Percentiles rank a stretch among this genome's conserved stretches.
Conservation (phyloP, 92 coral and sea anemone genomes). For the Zoanthus solanderi region DNA sequence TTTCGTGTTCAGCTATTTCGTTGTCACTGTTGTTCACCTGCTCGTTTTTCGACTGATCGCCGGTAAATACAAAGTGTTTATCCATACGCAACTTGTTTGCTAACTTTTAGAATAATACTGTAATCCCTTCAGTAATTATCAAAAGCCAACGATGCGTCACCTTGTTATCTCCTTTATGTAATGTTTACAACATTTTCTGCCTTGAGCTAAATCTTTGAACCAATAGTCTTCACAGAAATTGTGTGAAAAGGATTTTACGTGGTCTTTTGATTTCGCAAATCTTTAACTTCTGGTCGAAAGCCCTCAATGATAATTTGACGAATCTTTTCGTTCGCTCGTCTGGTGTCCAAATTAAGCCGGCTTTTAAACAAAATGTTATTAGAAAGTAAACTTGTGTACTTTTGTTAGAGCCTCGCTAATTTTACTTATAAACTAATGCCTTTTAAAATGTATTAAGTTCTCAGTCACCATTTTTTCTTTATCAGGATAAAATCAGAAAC, state of each 20-base stretch:
- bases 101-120: not conserved
- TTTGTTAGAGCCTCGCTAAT: too few species aligned
- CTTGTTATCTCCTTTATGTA: not conserved
- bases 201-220: not conserved
- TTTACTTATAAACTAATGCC: too few species aligned
- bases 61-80: not conserved
- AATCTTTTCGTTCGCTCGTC: too few species aligned
- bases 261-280: not conserved
- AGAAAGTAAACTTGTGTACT: too few species aligned
- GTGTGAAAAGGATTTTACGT: not conserved
- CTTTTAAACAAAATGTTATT: too few species aligned
- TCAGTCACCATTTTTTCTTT: too few species aligned
- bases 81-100: not conserved
- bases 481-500: too few species aligned
- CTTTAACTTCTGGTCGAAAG: too few species aligned
- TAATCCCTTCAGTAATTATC: not conserved
- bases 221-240: not conserved
- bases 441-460: too few species aligned
- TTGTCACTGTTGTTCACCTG: not conserved
- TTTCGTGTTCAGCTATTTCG: not conserved
- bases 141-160: conserved; percentile 10
- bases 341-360: too few species aligned
- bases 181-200: not conserved
- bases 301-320: too few species aligned
- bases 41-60: not conserved